Evolutionary conservation across 2,888 invertebrate species (phyloP).

Genomic region (Tetragonisca angustula): DNA sequence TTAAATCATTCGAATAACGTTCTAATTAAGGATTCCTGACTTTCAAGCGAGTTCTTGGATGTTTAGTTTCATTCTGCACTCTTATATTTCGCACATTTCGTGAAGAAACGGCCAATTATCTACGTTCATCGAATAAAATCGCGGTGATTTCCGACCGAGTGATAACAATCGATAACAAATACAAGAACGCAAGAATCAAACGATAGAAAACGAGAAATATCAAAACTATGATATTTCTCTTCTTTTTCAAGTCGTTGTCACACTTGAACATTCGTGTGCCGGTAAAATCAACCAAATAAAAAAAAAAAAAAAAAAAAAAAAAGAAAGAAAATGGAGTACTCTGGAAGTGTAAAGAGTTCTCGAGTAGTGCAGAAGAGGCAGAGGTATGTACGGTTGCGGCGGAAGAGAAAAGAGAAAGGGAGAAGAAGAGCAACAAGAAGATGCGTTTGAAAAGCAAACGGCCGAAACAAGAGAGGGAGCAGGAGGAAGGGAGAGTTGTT

Average conservation of each 20-base stretch:
- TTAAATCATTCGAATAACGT: too few species aligned
- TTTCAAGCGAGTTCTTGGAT: too few species aligned
- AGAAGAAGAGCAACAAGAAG: neutral
- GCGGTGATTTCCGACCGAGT: too few species aligned
- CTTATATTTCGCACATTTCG: too few species aligned
- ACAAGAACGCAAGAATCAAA: neutral
- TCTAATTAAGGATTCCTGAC: too few species aligned
- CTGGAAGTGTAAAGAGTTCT: neutral
- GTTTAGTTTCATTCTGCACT: too few species aligned
- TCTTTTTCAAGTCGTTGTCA: neutral
- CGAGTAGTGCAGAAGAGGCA: slow-evolving; percentile 25
- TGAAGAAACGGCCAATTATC: too few species aligned
- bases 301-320: neutral
- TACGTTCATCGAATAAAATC: too few species aligned
- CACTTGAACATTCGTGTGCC: too few species aligned
- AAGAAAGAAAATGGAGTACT: neutral
- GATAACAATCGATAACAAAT: neutral
- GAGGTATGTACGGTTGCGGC: slow-evolving; percentile 13
- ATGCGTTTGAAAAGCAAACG: slow-evolving; percentile 41
- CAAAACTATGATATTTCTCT: neutral
- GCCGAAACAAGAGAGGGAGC: slow-evolving; percentile 8
- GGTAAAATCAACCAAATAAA: neutral
- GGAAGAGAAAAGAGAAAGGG: neutral
- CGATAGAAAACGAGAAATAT: too few species aligned
- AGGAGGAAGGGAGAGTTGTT: slow-evolving; percentile 21